These are phyloP conservation scores for Trogon melanurus DNA, from an alignment of 2,113 vertebrate genomes.

Conservation along the genomic window DNA sequence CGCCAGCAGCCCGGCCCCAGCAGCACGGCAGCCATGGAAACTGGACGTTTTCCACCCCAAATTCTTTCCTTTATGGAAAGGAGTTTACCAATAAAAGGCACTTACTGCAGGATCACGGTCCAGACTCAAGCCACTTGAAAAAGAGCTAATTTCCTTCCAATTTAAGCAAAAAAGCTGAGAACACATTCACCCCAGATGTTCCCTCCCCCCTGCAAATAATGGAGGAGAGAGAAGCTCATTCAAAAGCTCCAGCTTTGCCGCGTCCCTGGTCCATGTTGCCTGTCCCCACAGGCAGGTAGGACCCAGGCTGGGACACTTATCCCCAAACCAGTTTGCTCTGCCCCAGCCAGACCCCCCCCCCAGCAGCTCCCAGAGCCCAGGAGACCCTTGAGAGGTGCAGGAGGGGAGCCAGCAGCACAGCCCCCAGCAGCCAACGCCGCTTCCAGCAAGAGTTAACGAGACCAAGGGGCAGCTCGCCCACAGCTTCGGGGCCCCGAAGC, in stretches of 20 bases:
- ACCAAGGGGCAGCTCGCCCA: not conserved
- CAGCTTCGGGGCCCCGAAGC: not conserved
- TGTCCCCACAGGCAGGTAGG: rapidly evolving
- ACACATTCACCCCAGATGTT: not conserved
- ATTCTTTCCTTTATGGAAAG: conserved; percentile 54
- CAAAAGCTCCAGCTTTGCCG: not conserved
- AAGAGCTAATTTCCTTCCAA: conserved; percentile 27
- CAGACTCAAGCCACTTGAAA: not conserved
- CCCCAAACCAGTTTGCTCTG: not conserved
- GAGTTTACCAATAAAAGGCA: conserved; percentile 41
- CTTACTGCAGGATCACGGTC: not conserved
- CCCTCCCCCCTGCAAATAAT: not conserved
- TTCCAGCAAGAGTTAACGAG: rapidly evolving
- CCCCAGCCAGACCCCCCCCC: not conserved
- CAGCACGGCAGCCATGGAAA: conserved; percentile 29
- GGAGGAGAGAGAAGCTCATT: not conserved
- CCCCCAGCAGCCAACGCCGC: rapidly evolving
- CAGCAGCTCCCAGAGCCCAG: not conserved
- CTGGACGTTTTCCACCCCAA: conserved; percentile 27
- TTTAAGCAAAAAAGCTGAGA: conserved; percentile 21
- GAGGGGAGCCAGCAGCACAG: not conserved
- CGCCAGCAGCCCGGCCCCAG: not conserved
- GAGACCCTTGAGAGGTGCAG: rapidly evolving
- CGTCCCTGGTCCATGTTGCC: not conserved
- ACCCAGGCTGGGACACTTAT: not conserved